phyloP scores from a whole-genome alignment of 2,797 vertebrate species.

The Pygocentrus nattereri region DNA sequence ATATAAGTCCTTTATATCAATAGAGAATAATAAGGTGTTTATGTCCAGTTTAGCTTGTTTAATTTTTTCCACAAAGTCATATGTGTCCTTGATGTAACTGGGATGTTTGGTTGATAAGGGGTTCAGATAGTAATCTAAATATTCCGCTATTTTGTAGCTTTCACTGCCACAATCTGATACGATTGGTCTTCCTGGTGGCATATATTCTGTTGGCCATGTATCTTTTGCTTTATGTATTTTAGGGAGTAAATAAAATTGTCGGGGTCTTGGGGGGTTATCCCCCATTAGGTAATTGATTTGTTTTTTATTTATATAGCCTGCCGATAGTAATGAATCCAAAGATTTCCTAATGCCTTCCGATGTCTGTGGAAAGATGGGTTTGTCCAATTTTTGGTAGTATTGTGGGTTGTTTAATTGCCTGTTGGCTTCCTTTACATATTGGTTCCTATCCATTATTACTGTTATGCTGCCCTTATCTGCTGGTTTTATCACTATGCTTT shows the following conservation, averaged over 20 bases:
- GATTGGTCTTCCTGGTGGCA: conserved; percentile 15
- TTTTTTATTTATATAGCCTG: neutral
- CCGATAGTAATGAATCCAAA: too few species aligned
- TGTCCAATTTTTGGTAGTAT: neutral
- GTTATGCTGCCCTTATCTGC: neutral
- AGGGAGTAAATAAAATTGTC: neutral
- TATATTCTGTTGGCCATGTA: too few species aligned
- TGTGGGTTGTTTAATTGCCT: neutral
- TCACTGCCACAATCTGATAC: conserved; percentile 11
- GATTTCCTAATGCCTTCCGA: too few species aligned
- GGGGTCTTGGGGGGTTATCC: neutral
- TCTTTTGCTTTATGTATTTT: neutral
- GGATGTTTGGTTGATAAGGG: neutral
- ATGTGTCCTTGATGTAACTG: too few species aligned
- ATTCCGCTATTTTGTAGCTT: neutral
- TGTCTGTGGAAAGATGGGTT: neutral
- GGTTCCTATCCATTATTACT: neutral
- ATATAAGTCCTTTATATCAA: neutral
- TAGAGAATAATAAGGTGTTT: neutral
- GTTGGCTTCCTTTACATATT: neutral
- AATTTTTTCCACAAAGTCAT: too few species aligned
- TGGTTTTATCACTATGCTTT: neutral
- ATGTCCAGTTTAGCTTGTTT: too few species aligned
- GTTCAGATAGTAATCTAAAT: neutral
- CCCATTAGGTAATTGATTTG: neutral